Conservation (phyloP, 2,113 vertebrate species). For the Muscicapa adusta region DNA sequence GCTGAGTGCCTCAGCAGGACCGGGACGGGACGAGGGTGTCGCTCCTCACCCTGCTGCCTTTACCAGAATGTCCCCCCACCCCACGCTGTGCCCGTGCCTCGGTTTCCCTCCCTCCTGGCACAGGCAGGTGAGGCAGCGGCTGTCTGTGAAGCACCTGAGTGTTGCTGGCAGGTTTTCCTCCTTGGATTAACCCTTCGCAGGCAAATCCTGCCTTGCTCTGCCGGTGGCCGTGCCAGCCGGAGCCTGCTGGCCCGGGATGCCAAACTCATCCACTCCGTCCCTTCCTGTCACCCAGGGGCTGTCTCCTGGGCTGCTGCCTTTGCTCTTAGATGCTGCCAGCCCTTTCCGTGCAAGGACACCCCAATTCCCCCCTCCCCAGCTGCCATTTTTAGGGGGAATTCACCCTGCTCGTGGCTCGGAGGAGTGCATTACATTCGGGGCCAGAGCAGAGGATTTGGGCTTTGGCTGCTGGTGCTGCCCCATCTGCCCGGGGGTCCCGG, state of each 20-base stretch:
- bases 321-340: not conserved
- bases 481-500: accelerated
- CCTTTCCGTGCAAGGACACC: not conserved
- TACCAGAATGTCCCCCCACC: not conserved
- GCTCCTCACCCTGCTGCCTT: not conserved
- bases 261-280: not conserved
- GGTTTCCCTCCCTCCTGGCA: not conserved
- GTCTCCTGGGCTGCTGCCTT: not conserved
- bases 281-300: not conserved
- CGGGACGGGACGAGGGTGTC: accelerated
- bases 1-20: not conserved
- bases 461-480: not conserved
- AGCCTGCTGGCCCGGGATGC: not conserved
- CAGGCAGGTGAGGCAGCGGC: not conserved
- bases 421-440: accelerated
- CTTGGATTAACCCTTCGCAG: not conserved
- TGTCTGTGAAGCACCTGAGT: not conserved
- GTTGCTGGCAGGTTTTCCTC: conserved; percentile 4
- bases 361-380: not conserved
- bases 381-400: not conserved
- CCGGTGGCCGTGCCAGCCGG: not conserved
- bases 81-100: not conserved
- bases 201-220: not conserved
- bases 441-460: not conserved
- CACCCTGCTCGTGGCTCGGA: not conserved